Evolutionary conservation across 2,113 vertebrate genomes (phyloP), one percentile per base, ranked within the genome.

Genomic region (Spizaetus ornatus): DNA sequence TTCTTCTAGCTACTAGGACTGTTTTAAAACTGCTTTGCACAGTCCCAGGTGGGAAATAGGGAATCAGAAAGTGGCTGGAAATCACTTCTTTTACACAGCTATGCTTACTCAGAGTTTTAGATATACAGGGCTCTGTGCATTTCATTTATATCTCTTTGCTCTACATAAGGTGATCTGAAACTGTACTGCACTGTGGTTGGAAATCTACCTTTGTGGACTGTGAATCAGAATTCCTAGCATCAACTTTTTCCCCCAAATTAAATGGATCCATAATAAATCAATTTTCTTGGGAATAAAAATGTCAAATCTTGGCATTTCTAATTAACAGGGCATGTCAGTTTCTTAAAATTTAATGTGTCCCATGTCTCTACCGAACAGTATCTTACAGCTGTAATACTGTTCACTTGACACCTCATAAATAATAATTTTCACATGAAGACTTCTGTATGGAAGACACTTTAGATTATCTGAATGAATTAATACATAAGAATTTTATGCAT

Each of bases 391-490:
- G 59, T 62, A 83, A 71, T 91, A 19, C 78, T 87, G 76, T 50
- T 95, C 77, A 53, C 59, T 81, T 89, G 74, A 71, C 87, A 61
- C 40, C 65, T 93, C 87, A 91, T 95, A 95, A 96, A 94, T 93
- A 95, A 85, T 84, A 76, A 94, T 85, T 92, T 97, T 92, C 50
- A 69, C 32, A 82, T 86, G 69, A 93, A 42, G 42, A 70, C 72
- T 88, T 94, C 72, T 78, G 13, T 74, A n/a, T 95, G 56, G 67
- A 74, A 94, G 86, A 69, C 38, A 71, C 19, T 92, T 81, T 9
- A 65, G 80, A 84, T 74, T 86, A 89, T 95, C 31, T 34, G 11
- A 86, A 78, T 93, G 48, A 94, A 73, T 93, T 76, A 85, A 83
- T 61, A 79, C 18, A 7, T 22, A 22, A 53, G 76, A 59, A 55